These are phyloP conservation scores for Alsophila aescularia DNA, from an alignment of 2,888 invertebrate genomes.

Conservation along the genomic window DNA sequence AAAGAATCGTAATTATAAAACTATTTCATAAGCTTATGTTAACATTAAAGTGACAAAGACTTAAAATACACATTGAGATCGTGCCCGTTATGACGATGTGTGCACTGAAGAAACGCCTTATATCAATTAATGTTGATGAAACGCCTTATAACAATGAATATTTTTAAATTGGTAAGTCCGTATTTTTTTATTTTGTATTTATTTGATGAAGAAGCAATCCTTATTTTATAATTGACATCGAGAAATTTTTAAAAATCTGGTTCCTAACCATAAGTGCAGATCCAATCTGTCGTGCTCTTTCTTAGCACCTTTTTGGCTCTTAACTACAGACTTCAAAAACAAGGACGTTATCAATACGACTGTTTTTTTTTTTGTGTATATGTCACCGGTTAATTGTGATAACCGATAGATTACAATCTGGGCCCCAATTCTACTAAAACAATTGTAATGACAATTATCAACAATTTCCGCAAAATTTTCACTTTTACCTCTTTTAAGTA, in stretches of 20 bases:
- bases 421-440: too few relatives aligned
- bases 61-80: slow-evolving; percentile 76
- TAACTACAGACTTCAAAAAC: too few relatives aligned
- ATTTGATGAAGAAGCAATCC: slow-evolving; percentile 20
- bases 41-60: slow-evolving; percentile 40
- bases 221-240: slow-evolving; percentile 6
- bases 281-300: too few relatives aligned
- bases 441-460: too few relatives aligned
- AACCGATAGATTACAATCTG: too few relatives aligned
- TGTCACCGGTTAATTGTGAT: too few relatives aligned
- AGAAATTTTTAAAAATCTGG: slow-evolving; percentile 4
- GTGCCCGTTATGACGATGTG: slow-evolving; percentile 70
- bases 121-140: too few relatives aligned
- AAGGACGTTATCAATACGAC: too few relatives aligned
- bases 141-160: slow-evolving; percentile 11
- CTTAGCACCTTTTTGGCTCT: too few relatives aligned
- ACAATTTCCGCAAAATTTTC: too few relatives aligned
- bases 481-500: too few relatives aligned
- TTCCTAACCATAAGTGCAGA: background rate
- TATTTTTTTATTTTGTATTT: slow-evolving; percentile 2
- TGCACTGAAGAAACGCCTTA: slow-evolving; percentile 37
- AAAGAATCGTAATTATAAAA: slow-evolving; percentile 13
- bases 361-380: too few relatives aligned
- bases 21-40: slow-evolving; percentile 27
- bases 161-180: slow-evolving; percentile 17